Base-by-base conservation (phyloP, 2,113 vertebrate genomes). In the Gadus macrocephalus region DNA sequence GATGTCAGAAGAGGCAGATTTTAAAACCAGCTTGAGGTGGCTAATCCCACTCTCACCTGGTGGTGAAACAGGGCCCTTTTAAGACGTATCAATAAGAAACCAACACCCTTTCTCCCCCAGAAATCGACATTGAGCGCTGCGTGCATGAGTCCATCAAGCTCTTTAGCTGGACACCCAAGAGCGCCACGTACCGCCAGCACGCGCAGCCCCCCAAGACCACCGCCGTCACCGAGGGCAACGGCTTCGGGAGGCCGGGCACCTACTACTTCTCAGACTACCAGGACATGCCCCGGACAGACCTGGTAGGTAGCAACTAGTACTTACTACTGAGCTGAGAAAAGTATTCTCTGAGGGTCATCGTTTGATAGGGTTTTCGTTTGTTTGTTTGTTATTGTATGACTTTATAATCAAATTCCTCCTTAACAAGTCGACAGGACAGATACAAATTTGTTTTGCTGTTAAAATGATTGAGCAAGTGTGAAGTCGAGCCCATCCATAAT, bases 111-210 rank as follows among this genome's bases (percentile, higher is more conserved):
- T 38, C 4, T 64, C 64, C 5, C n/a, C 14, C 64, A 86, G 97
- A 99, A 90, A 97, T 99, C 8, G 97, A 99, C 61, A 99, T 98
- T 42, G 96, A 99, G 56, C 94, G 95, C 4, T 99, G 97, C 31
- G 97, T 99, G 14, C 93, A 93, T n/a, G 96, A 99, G 85, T 99
- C 97, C 0, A 95, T 98, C 89, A 96, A 85, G 86, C 92, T 98
- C 38, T 99, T 99, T 80, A 95, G 95, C 84, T 98, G 96, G 95
- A 97, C 94, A 0, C 97, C 97, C 0, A 98, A 96, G 85, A 98
- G 97, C 9, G 94, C 96, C 15, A 99, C 97, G 0, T 98, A 94
- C 77, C 78, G 97, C 59, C 97, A 98, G 2, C 95, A 96, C 0
- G 97, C 97, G 8, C 97, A 98, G 60, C 92, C 92, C 0, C 86